Percentiles rank a stretch among this genome's conserved stretches.
phyloP scores from a whole-genome alignment of 2,888 invertebrate species.

The Agriopis marginaria region DNA sequence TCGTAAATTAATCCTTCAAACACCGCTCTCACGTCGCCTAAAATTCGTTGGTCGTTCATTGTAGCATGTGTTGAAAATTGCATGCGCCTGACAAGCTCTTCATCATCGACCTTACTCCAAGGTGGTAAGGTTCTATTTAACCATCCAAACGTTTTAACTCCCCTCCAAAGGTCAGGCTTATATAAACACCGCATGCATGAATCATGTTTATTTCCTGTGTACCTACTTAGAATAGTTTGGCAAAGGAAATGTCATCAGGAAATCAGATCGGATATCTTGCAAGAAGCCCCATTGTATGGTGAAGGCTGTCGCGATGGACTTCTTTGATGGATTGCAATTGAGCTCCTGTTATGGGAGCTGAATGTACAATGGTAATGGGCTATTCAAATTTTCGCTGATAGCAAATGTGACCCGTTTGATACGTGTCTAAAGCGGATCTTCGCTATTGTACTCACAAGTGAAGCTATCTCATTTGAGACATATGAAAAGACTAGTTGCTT shows the following conservation, averaged over 20 bases:
- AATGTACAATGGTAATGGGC: slow-evolving; percentile 38
- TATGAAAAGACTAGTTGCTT: slow-evolving; percentile 10
- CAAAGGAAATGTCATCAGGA: slow-evolving; percentile 64
- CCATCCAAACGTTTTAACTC: slow-evolving; percentile 26
- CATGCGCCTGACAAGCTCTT: slow-evolving; percentile 8
- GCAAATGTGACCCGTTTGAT: slow-evolving; percentile 29
- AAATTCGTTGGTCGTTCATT: slow-evolving; percentile 30
- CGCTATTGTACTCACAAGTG: slow-evolving; percentile 13
- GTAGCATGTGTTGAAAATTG: slow-evolving; percentile 39
- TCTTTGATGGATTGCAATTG: slow-evolving; percentile 46
- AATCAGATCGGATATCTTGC: slow-evolving; percentile 57
- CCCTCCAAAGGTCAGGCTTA: slow-evolving; percentile 43
- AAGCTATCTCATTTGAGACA: background rate
- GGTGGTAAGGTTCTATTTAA: slow-evolving; percentile 30
- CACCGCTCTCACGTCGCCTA: slow-evolving; percentile 22
- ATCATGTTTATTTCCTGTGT: slow-evolving; percentile 46
- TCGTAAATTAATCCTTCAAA: slow-evolving; percentile 22
- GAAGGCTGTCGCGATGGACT: slow-evolving; percentile 54
- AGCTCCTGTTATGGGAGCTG: slow-evolving; percentile 40
- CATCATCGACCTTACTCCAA: slow-evolving; percentile 33
- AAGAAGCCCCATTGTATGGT: slow-evolving; percentile 59
- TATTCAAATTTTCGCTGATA: slow-evolving; percentile 35
- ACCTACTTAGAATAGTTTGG: slow-evolving; percentile 45
- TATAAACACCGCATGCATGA: slow-evolving; percentile 45
- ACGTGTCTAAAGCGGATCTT: slow-evolving; percentile 22